Evolutionary conservation across 2,797 vertebrate genomes (phyloP).

Genomic region (Myoxocephalus aenaeus): DNA sequence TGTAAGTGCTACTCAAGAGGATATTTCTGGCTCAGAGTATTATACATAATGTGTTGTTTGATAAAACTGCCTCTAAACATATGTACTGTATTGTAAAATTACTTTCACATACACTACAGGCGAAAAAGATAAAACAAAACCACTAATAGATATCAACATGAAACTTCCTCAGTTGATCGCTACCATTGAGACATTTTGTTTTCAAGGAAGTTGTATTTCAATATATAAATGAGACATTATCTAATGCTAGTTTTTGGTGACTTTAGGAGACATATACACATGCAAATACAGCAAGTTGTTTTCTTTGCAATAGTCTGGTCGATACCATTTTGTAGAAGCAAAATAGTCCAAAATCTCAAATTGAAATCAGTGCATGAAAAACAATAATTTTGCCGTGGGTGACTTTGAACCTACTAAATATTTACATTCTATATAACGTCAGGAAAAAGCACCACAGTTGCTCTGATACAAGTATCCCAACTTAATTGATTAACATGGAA

Average conservation of each 20-base stretch:
- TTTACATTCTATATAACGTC: not conserved
- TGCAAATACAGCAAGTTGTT: not conserved
- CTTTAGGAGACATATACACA: not conserved
- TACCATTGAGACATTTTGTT: too few species aligned
- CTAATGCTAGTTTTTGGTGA: not conserved
- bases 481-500: not conserved
- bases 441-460: not conserved
- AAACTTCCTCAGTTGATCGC: too few species aligned
- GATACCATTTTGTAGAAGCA: not conserved
- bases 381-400: fast-evolving
- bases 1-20: not conserved
- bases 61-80: not conserved
- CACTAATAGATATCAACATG: too few species aligned
- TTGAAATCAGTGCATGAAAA: not conserved
- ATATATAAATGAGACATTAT: not conserved
- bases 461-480: not conserved
- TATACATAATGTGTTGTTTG: not conserved
- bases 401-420: not conserved
- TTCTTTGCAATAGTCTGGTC: not conserved
- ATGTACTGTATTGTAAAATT: not conserved
- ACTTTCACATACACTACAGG: not conserved
- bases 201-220: not conserved
- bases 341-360: not conserved
- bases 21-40: not conserved
- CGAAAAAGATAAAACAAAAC: too few species aligned